Evolutionary conservation across 2,113 vertebrate species (phyloP), one percentile per base, ranked within the genome.

Genomic region (Cyprinodon tularosa): DNA sequence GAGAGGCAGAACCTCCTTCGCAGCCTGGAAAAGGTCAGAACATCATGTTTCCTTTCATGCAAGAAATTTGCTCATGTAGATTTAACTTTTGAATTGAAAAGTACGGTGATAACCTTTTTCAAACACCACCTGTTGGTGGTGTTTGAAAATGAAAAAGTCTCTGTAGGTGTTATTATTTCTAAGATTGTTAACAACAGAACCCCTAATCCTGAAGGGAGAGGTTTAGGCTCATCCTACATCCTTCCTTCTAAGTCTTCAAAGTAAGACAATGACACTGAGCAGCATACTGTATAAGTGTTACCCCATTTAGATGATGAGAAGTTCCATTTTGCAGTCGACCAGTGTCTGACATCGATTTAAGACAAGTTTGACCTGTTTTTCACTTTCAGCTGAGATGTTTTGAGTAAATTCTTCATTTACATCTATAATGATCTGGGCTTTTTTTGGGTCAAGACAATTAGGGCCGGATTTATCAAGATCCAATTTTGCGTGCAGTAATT

Each of bases 1-100:
- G 98, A 99, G 85, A 95, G 98, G 78, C 97, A 99, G 84, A 96
- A 96, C 81, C 93, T 98, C 62, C 96, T 99, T 62, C 97, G 97
- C 76, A 97, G 96, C 82, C 90, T 99, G 92, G 98, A 99, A 93
- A 97, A 98, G 96, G 98, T 99, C 85, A 94, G 96, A 93, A 42
- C 0, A 22, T 15, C 0, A 9, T 20, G 6, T 15, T n/a, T 12
- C 20, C 22, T 65, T 44, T 42, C 7, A 22, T 8, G 3, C 70
- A 4, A 12, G 8, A 74, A 59, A 62, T 29, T 3, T 37, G 29
- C 12, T 44, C 50, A 13, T 65, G 38, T 22, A 39, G 36, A 42
- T 13, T 10, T 53, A 2, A 39, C 42, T 68, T 11, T 72, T 36
- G n/a, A 17, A 37, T 3, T 22, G 11, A 3, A 42, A 13, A 67